phyloP scores from a whole-genome alignment of 2,888 invertebrate genomes.

The Augochlorella aurata region DNA sequence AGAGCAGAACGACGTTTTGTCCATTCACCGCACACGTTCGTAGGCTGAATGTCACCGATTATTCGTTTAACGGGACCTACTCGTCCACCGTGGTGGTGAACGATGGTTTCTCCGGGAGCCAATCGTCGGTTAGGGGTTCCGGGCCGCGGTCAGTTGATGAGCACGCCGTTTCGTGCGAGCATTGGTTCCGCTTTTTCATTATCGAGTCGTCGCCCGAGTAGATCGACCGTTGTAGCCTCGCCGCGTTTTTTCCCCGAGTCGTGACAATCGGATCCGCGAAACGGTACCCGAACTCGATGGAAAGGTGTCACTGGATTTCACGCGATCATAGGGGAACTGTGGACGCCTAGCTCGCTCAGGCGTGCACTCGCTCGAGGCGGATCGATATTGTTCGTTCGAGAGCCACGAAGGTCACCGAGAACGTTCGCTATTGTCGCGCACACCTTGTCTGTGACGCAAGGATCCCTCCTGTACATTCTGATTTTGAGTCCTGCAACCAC shows the following conservation, averaged over 20 bases:
- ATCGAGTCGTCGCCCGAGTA: not conserved
- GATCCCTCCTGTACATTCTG: too few species aligned
- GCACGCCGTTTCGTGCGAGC: conserved; percentile 33
- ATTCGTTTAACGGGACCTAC: conserved; percentile 67
- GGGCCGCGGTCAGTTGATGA: conserved; percentile 55
- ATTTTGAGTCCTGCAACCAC: conserved; percentile 14
- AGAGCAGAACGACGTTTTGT: conserved; percentile 29
- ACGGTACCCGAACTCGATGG: not conserved
- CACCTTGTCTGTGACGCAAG: too few species aligned
- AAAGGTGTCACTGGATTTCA: not conserved
- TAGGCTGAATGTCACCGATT: conserved; percentile 64
- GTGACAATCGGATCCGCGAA: not conserved
- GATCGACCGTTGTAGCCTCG: not conserved
- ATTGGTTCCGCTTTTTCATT: conserved; percentile 17
- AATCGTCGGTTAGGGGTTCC: conserved; percentile 46
- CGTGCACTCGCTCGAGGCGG: not conserved
- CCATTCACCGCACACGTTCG: conserved; percentile 40
- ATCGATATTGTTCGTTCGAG: conserved; percentile 8
- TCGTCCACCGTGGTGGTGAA: conserved; percentile 49
- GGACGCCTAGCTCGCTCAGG: too few species aligned
- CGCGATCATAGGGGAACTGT: not conserved
- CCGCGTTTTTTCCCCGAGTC: not conserved
- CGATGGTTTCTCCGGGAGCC: conserved; percentile 56
- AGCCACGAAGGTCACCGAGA: not conserved
- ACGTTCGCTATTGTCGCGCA: not conserved